Evolutionary conservation across 2,888 invertebrate genomes (phyloP).

Genomic region (Aphodius granarius): DNA sequence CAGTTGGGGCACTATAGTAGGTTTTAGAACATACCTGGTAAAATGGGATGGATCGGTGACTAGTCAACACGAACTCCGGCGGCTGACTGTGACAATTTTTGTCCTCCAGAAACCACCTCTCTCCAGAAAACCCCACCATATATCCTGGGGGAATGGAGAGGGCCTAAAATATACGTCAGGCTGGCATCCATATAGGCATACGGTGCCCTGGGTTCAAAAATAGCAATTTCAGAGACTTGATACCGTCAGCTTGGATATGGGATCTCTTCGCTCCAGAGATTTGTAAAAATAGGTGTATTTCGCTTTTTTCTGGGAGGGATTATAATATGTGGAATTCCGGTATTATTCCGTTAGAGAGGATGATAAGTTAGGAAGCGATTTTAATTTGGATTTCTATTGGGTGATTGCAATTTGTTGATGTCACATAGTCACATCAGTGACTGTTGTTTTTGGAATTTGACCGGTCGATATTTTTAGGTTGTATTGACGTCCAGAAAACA

Average conservation of each 20-base stretch:
- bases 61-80: conserved; percentile 59
- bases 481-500: neutral
- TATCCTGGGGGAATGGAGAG: neutral
- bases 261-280: conserved; percentile 16
- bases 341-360: neutral
- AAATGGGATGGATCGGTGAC: conserved; percentile 51
- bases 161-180: conserved; percentile 17
- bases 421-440: neutral
- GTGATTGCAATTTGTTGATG: neutral
- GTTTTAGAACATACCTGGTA: conserved; percentile 48
- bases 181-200: conserved; percentile 34
- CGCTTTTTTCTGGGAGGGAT: no score
- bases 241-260: conserved; percentile 28
- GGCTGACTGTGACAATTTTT: conserved; percentile 67
- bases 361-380: neutral
- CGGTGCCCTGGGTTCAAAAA: conserved; percentile 36
- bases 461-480: neutral
- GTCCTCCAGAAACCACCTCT: conserved; percentile 35
- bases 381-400: neutral
- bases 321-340: neutral
- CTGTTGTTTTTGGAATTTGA: neutral
- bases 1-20: neutral
- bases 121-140: conserved; percentile 18
- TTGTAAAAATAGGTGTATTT: neutral
- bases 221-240: conserved; percentile 35